A percentile compares a stretch with the other conserved stretches of the same genome.
phyloP scores from a whole-genome alignment of 2,888 invertebrate species.

The Calameuta pallipes region DNA sequence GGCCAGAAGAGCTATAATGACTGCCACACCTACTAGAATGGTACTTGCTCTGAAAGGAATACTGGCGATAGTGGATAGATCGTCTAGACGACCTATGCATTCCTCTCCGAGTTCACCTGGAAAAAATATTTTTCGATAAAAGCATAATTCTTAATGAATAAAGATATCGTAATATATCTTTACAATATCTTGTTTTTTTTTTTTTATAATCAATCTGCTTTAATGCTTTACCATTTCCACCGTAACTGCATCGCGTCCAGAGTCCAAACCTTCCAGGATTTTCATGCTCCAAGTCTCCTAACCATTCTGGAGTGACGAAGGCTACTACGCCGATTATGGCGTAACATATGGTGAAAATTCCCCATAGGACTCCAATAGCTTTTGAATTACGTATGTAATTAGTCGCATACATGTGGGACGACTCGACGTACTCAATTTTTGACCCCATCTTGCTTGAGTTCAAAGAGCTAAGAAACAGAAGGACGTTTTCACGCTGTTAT shows the following conservation, averaged over 20 bases:
- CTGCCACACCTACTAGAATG: constrained; percentile 88
- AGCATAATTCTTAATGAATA: not conserved
- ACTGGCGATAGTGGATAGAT: constrained; percentile 84
- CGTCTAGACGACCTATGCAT: constrained; percentile 87
- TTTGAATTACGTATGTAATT: constrained; percentile 92
- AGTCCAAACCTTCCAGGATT: constrained; percentile 92
- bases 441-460: constrained; percentile 77
- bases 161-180: not conserved
- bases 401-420: constrained; percentile 89
- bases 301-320: constrained; percentile 95
- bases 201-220: not conserved
- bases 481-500: not conserved
- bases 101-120: constrained; percentile 81
- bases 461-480: not conserved
- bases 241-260: constrained; percentile 85
- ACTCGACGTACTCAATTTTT: constrained; percentile 93
- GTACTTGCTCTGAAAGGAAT: constrained; percentile 89
- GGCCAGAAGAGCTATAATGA: constrained; percentile 85
- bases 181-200: not conserved
- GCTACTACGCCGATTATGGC: constrained; percentile 95
- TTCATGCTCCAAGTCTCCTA: constrained; percentile 85
- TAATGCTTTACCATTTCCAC: constrained; percentile 53
- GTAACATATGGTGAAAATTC: constrained; percentile 96
- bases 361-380: constrained; percentile 97
- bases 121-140: constrained; percentile 10